Evolutionary conservation across 2,113 vertebrate species (phyloP).

Genomic region (Pyxicephalus adspersus): DNA sequence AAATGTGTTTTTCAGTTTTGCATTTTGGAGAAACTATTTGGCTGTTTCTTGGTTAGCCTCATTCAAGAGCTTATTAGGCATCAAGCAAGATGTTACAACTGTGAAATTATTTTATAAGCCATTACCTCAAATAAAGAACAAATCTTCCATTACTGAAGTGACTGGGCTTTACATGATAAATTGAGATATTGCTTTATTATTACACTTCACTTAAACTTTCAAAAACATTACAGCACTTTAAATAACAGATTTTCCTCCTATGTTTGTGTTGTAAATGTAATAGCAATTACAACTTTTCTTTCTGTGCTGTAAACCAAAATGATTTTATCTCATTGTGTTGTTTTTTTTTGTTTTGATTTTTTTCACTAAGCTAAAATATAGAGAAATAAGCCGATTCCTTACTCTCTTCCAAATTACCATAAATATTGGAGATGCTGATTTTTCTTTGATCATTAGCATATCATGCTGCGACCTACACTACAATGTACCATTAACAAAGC

Average conservation of each 20-base stretch:
- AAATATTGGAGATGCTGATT: constrained; percentile 86
- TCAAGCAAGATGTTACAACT: constrained; percentile 3
- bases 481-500: constrained; percentile 86
- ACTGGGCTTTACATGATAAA: constrained; percentile 42
- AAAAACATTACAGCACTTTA: constrained; percentile 64
- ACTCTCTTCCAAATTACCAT: constrained; percentile 81
- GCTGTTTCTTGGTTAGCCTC: background rate
- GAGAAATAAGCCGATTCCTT: constrained; percentile 75
- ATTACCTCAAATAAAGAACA: constrained; percentile 11
- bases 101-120: constrained; percentile 6
- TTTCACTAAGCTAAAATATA: constrained; percentile 67
- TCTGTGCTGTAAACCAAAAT: constrained; percentile 63
- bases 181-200: constrained; percentile 59
- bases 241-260: constrained; percentile 61
- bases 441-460: constrained; percentile 87
- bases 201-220: constrained; percentile 61
- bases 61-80: background rate
- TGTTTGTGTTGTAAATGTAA: constrained; percentile 68
- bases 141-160: constrained; percentile 3
- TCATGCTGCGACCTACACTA: constrained; percentile 83
- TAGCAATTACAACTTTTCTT: constrained; percentile 70
- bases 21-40: background rate
- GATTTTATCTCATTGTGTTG: constrained; percentile 66
- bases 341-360: no score
- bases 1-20: background rate